These are phyloP conservation scores for Aldabrachelys gigantea DNA, from an alignment of 2,113 vertebrate species.

Conservation along the genomic window DNA sequence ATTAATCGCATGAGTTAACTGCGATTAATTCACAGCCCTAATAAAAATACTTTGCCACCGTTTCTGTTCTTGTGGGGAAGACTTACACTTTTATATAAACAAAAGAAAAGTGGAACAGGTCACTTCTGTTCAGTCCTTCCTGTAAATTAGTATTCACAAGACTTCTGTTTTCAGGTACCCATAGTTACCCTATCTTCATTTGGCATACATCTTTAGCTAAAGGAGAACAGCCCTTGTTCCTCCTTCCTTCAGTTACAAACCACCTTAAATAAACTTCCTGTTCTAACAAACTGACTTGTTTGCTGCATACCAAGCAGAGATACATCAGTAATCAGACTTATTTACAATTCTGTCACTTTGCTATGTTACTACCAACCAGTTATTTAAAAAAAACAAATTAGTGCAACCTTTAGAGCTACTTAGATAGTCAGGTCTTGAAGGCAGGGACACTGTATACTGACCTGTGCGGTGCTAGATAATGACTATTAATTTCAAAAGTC, in stretches of 20 bases:
- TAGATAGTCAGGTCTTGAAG: neutral
- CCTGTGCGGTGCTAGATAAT: accelerated
- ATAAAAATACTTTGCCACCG: neutral
- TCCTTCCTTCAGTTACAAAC: neutral
- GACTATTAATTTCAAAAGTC: neutral
- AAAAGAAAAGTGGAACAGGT: neutral
- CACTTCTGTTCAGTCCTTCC: neutral
- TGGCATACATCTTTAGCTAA: neutral
- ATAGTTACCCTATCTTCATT: neutral
- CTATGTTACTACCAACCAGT: conserved; percentile 32
- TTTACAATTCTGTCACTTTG: conserved; percentile 43
- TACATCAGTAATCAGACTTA: conserved; percentile 49
- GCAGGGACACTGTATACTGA: accelerated
- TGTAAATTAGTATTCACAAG: neutral
- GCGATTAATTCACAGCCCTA: no score
- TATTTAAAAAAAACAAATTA: conserved; percentile 42
- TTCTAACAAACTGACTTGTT: conserved; percentile 35
- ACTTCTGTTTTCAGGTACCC: conserved; percentile 7
- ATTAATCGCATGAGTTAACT: no score
- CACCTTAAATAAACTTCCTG: conserved; percentile 54
- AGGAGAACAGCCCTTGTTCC: neutral
- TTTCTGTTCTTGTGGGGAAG: neutral
- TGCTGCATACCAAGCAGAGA: neutral
- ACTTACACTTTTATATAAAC: neutral
- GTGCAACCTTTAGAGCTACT: neutral